Conservation (phyloP, 92 coral and sea anemone genomes). For the Epizoanthus scotinus region DNA sequence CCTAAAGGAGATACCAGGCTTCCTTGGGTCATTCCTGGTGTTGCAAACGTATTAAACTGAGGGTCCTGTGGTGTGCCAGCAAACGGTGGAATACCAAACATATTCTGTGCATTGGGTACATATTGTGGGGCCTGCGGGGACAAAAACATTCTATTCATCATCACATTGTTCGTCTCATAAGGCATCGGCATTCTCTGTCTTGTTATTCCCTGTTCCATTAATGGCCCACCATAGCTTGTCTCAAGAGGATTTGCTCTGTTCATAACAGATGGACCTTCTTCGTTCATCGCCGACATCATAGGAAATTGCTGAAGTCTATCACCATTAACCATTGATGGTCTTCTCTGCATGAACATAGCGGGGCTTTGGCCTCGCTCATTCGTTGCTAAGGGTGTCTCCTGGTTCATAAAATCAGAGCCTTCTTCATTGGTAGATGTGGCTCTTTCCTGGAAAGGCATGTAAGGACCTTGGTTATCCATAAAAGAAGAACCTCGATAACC, state of each 20-base stretch:
- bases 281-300: conserved; percentile 5
- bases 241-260: not conserved
- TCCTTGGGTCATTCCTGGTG: not conserved
- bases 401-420: not conserved
- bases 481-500: too few relatives aligned
- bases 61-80: not conserved
- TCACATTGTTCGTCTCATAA: not conserved
- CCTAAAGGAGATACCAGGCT: not conserved
- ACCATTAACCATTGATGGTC: not conserved
- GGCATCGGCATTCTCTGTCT: conserved; percentile 2
- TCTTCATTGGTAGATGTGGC: not conserved
- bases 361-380: conserved; percentile 1
- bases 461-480: not conserved
- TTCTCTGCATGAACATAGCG: not conserved
- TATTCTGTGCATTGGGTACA: not conserved
- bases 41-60: conserved; percentile 3
- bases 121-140: conserved; percentile 4
- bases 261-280: not conserved
- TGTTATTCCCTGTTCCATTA: conserved; percentile 15
- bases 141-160: not conserved
- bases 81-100: conserved; percentile 13
- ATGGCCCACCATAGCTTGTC: not conserved
- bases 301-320: not conserved
- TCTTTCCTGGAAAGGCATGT: not conserved
- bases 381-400: not conserved